phyloP scores from a whole-genome alignment of 2,888 invertebrate genomes.

The Acanthosepion lycidas region DNA sequence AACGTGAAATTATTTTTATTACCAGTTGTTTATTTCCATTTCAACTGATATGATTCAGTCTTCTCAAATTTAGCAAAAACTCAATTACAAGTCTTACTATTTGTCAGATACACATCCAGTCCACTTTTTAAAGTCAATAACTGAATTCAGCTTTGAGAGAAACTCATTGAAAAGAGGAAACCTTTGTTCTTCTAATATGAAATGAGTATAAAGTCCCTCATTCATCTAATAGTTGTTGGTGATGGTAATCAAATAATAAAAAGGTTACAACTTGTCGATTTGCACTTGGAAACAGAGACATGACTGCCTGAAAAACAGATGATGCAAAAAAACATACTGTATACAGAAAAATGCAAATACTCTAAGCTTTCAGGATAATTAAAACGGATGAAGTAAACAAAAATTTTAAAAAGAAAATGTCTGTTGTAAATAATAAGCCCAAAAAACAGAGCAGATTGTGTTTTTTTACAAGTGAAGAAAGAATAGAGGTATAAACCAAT shows the following conservation, averaged over 20 bases:
- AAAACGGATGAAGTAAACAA: not conserved
- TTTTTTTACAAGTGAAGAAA: not conserved
- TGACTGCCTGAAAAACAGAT: not conserved
- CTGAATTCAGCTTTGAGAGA: not conserved
- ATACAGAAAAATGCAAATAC: not conserved
- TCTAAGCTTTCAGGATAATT: conserved; percentile 22
- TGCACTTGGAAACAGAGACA: conserved; percentile 33
- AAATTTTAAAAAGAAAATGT: not conserved
- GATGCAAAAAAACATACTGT: not conserved
- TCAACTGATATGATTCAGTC: not conserved
- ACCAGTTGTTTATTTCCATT: not conserved
- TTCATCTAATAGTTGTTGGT: not conserved
- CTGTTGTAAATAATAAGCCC: not conserved
- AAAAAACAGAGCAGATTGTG: not conserved
- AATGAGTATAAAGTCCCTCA: not conserved
- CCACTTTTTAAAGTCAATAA: too few relatives aligned
- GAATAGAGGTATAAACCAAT: not conserved
- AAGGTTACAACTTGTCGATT: not conserved
- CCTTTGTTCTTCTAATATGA: not conserved
- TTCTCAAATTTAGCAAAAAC: not conserved
- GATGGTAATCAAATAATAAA: not conserved
- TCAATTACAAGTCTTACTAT: too few relatives aligned
- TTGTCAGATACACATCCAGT: too few relatives aligned
- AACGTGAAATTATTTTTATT: not conserved
- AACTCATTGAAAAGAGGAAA: not conserved